Evolutionary conservation across 1,140 invertebrate species (phyloP).

Genomic region (Zaprionus kolodkinae): DNA sequence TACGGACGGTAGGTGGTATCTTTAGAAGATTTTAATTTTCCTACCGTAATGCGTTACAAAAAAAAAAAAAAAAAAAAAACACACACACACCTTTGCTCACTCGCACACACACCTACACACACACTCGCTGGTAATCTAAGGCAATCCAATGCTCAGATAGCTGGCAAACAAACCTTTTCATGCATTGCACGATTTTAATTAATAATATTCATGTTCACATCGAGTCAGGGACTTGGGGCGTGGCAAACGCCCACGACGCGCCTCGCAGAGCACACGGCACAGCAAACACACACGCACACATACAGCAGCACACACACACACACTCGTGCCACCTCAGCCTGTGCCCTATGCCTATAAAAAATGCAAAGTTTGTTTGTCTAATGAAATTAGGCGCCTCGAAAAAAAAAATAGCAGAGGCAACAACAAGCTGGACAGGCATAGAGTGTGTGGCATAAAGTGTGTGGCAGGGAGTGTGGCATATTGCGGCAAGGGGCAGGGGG

Average conservation of each 20-base stretch:
- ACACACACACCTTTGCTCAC: neutral
- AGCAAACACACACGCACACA: slow-evolving; percentile 24
- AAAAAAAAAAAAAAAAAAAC: no score
- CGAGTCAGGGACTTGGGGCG: neutral
- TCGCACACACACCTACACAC: slow-evolving; percentile 14
- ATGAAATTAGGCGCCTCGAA: slow-evolving; percentile 47
- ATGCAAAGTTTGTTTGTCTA: slow-evolving; percentile 44
- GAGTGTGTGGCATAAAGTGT: slow-evolving; percentile 5
- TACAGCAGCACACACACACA: slow-evolving; percentile 18
- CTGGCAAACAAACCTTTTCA: slow-evolving; percentile 69
- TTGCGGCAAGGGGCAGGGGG: neutral
- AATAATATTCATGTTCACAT: slow-evolving; percentile 70
- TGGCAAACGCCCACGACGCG: neutral
- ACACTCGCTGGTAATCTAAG: slow-evolving; percentile 25
- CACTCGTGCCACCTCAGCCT: neutral
- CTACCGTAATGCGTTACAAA: no score
- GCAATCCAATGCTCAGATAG: slow-evolving; percentile 49
- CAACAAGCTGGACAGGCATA: neutral
- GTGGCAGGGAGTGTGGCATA: neutral
- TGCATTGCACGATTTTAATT: slow-evolving; percentile 83
- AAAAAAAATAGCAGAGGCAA: neutral
- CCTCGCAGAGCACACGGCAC: slow-evolving; percentile 11
- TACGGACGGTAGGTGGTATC: no score
- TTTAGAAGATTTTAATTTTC: no score
- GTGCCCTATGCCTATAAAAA: slow-evolving; percentile 22